A percentile compares a stretch with the other conserved stretches of the same genome.
Evolutionary conservation across 2,888 invertebrate species (phyloP).

Genomic region (Branchellion lobata): DNA sequence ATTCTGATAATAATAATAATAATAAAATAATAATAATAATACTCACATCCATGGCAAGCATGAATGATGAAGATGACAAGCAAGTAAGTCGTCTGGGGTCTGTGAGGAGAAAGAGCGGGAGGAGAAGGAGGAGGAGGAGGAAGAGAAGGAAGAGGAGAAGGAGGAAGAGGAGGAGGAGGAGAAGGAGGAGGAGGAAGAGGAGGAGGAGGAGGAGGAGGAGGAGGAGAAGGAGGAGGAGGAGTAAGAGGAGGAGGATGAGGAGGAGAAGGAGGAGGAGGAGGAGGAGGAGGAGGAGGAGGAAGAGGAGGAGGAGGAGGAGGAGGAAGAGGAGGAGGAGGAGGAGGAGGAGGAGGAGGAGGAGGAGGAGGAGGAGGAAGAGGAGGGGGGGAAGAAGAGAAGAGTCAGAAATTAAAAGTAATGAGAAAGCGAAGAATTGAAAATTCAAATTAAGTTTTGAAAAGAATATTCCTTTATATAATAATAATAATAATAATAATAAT

Average conservation of each 20-base stretch:
- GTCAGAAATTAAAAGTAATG: too few relatives aligned
- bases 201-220: not conserved
- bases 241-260: too few relatives aligned
- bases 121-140: not conserved
- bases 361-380: constrained; percentile 14
- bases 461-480: too few relatives aligned
- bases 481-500: too few relatives aligned
- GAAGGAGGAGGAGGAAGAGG: not conserved
- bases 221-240: too few relatives aligned
- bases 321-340: not conserved
- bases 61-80: not conserved
- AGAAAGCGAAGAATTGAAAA: too few relatives aligned
- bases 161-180: not conserved
- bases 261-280: too few relatives aligned
- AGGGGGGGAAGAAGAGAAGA: constrained; percentile 2
- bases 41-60: constrained; percentile 16
- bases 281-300: not conserved
- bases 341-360: constrained; percentile 1
- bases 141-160: not conserved
- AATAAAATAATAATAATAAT: too few relatives aligned
- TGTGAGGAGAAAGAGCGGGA: not conserved
- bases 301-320: too few relatives aligned
- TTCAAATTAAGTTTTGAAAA: too few relatives aligned
- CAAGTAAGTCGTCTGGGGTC: not conserved
- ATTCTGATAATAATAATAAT: too few relatives aligned